Base-by-base conservation (phyloP, 2,797 vertebrate genomes). In the Saguinus oedipus region DNA sequence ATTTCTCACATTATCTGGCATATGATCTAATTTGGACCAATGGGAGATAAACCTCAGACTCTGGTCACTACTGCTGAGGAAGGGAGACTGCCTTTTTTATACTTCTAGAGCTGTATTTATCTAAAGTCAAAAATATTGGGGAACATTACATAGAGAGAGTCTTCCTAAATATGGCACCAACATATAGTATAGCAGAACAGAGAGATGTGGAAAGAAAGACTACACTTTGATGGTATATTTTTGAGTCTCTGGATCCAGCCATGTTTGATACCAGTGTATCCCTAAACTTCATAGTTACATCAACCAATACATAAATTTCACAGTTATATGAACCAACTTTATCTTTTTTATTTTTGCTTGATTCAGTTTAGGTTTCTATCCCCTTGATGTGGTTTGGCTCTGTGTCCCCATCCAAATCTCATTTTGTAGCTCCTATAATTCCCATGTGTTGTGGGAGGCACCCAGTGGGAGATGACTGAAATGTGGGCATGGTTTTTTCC, bases 321-420 rank as follows among this genome's bases (percentile, higher is more conserved):
- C 33, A 42, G 1, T 76, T 39, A 36, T 0, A 0, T 78, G 81
- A 75, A 10, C 4, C 15, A 64, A 27, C 9, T 6, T 9, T 4
- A 44, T 27, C 13, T 42, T 61, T 93, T 93, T 94, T 59, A 50
- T 64, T 86, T 80, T 64, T 96, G 33, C 19, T 75, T 57, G 59
- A 44, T 19, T 2, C 2, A 39, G 33, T 68, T 82, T 50, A 36
- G 70, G 5, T 74, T 79, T 93, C 20, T 70, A 9, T 64, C 10
- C 90, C 61, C 17, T 68, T n/a, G 61, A n/a, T n/a, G 33, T 8
- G 30, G 14, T 19, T 68, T 68, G 30, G 7, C 61, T 68, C 7
- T 68, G 61, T n/a, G 61, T 68, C 61, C 15, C 61, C 30, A 68
- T 15, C 7, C 30, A 68, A 68, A n/a, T 68, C 61, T 68, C 61